Base-by-base conservation (phyloP, 2,113 vertebrate genomes). In the Leptodactylus fuscus region DNA sequence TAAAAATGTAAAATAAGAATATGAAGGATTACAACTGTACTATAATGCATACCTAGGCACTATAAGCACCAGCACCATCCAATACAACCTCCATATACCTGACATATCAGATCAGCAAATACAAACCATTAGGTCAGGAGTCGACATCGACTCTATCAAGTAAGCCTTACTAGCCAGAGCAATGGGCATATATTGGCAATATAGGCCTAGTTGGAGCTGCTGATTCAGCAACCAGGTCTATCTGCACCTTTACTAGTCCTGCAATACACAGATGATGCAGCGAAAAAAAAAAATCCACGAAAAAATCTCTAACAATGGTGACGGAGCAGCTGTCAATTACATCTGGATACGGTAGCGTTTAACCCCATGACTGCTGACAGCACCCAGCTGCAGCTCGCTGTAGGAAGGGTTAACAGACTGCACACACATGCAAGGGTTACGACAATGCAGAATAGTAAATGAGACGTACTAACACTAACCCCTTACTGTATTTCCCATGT, bases 251-350 rank as follows among this genome's bases (percentile, higher is more conserved):
- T 41, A 46, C 18, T 41, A 81, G 32, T 55, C 48, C 62, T 73
- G 84, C 84, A 86, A 86, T 67, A 79, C 36, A 73, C 11, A 32
- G 77, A 80, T 81, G 65, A 71, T 80, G 77, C 76, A 71, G 67
- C 34, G 51, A 49, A 85, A 85, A 79, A 62, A 79, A 78, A 85
- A 15, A 81, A 34, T 13, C 12, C 22, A 38, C 2, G 8, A 20
- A n/a, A 24, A 53, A 70, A 60, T 22, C 27, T 32, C 65, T 60
- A 62, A 83, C 29, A 53, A 41, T 53, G 46, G 83, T 85, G 83
- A 71, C 48, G 44, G 60, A 22, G 75, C 76, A 79, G 20, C 5
- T n/a, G n/a, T 53, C 70, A 62, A 49, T 29, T 12, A 32, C 67
- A 44, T 16, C 24, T 32, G 38, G 24, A 15, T 51, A 48, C 58